These are phyloP conservation scores for Chanos chanos DNA, from an alignment of 2,797 vertebrate species.

Conservation along the genomic window DNA sequence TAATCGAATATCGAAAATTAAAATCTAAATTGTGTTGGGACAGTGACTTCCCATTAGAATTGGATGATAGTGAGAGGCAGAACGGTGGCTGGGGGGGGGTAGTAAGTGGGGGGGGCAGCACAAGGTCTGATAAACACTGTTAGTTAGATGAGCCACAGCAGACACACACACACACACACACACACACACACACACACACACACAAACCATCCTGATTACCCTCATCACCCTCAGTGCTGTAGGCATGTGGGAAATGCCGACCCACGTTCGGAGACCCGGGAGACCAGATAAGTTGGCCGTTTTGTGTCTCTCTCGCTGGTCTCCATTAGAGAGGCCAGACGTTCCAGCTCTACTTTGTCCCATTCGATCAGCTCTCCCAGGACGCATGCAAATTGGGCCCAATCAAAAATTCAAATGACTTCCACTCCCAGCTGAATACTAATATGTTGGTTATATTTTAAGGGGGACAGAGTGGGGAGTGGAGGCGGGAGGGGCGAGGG, in stretches of 20 bases:
- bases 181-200: too few relatives aligned
- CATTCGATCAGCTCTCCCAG: background rate
- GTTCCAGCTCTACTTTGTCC: background rate
- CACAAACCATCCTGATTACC: constrained; percentile 20
- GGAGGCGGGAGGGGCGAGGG: background rate
- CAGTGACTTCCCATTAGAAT: constrained; percentile 39
- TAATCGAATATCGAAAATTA: constrained; percentile 53
- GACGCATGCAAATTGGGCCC: background rate
- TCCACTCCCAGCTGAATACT: background rate
- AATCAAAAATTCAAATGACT: constrained; percentile 10
- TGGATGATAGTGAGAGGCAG: too few relatives aligned
- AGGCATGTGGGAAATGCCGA: constrained; percentile 10
- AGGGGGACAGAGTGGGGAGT: background rate
- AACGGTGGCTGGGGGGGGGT: too few relatives aligned
- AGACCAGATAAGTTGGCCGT: background rate
- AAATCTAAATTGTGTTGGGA: constrained; percentile 56
- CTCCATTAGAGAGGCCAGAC: background rate
- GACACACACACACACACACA: too few relatives aligned
- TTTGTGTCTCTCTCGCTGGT: background rate
- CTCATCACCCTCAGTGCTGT: constrained; percentile 7
- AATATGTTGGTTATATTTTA: background rate
- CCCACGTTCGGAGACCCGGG: constrained; percentile 3
- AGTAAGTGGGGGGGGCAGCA: background rate
- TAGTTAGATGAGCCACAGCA: constrained; percentile 4
- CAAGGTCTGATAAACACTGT: constrained; percentile 13